Base-by-base conservation (phyloP, 2,888 invertebrate genomes). In the Amblyteles armatorius region DNA sequence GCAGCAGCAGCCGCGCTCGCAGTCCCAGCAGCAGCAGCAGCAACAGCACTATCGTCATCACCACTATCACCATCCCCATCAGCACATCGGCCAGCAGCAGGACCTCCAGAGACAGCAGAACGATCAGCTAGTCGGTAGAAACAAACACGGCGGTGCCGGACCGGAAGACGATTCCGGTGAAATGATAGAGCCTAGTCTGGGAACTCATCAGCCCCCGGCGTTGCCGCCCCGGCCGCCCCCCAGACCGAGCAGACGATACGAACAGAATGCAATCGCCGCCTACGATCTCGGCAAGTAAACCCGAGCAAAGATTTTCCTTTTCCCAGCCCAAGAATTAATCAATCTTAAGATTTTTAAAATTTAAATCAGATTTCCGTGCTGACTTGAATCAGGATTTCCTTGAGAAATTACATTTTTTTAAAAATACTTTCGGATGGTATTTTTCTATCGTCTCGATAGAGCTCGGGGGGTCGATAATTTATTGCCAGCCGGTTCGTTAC, bases 221-320 rank as follows among this genome's bases (percentile, higher is more conserved):
- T 86, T 94, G 63, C 93, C 94, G 3, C 93, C 94, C 3, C 90
- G 93, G 80, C 94, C 94, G 73, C 94, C 93, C 4, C 93, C 93
- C 13, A 90, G 93, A 73, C 92, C 93, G 16, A 91, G 92, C 67
- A 92, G 94, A 86, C 91, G 91, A 77, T 93, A 92, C 87, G 93
- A 93, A 76, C 79, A 67, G 16, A 79, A 77, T 13, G 16, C 79
- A 2, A 89, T 91, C 40, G 85, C 91, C 44, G 85, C 92, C 44
- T 86, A 91, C 80, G 90, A 91, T 89, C 91, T 91, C 67, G 91
- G 94, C 93, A 87, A 93, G 92, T 91, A 36, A 29, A 26, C 29
- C 29, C 26, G 40, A 11, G 11, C 40, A 3, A 40, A 40, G 9
- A 40, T 40, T 40, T 40, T 40, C 11, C 40, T 40, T 11, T 40